Evolutionary conservation across 2,888 invertebrate species (phyloP), one percentile per base, ranked within the genome.

Genomic region (Seladonia tumulorum): DNA sequence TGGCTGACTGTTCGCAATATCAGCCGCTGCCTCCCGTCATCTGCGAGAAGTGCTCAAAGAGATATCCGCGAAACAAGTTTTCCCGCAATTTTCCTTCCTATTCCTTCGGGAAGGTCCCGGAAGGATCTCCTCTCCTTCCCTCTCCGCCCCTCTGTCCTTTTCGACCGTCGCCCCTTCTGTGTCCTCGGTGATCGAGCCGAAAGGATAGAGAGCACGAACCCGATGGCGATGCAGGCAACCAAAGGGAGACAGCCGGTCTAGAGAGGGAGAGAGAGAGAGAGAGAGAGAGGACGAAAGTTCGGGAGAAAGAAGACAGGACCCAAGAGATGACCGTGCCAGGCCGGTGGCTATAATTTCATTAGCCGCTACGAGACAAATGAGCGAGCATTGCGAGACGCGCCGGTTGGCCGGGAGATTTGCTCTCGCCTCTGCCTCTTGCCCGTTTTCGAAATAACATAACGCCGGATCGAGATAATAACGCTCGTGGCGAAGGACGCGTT

Each of bases 261-360:
- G 29, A 57, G 76, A 5, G 25, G 70, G 2, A 16, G 88, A 83
- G 84, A 85, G 84, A 57, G 76, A 5, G 25, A 66, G 2, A 16
- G 88, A 83, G 84, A 85, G 84, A 76, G 76, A 81, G 75, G 73
- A 68, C 76, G 80, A 76, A 87, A 82, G 75, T 63, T 84, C 72
- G 85, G 82, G 81, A 81, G 87, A 83, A 86, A 73, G 88, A 86
- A 90, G 85, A 85, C 86, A 85, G 82, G 73, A 73, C 82, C 79
- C 75, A 86, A 91, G 91, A 91, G 94, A 93, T 93, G 93, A 93
- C 93, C 93, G 90, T 87, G 90, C 91, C 89, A 88, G 88, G 87
- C 90, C 89, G 91, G 93, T 92, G 93, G 95, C 95, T 95, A 96
- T 96, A 96, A 96, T 96, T 96, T 96, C 96, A 96, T 96, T 96